A percentile compares a stretch with the other conserved stretches of the same genome.
Conservation (phyloP, 2,113 vertebrate species). For the Myiopsitta monachus region DNA sequence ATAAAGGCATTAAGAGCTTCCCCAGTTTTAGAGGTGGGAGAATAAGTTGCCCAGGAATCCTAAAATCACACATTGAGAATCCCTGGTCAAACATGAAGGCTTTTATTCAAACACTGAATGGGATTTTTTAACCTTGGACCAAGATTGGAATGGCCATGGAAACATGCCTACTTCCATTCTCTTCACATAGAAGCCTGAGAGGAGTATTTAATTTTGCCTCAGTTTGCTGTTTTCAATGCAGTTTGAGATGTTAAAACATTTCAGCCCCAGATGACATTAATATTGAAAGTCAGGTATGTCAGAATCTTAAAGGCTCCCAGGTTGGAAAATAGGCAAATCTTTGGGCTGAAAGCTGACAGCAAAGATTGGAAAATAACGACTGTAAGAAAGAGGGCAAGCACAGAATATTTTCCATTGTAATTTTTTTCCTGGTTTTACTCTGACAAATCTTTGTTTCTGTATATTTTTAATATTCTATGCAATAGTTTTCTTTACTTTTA, state of each 20-base stretch:
- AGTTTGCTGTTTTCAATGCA: background rate
- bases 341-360: background rate
- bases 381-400: background rate
- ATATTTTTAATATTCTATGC: background rate
- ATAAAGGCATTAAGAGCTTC: background rate
- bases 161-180: background rate
- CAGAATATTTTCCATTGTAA: background rate
- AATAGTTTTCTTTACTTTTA: background rate
- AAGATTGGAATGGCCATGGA: background rate
- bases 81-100: background rate
- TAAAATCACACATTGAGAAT: background rate
- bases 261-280: background rate
- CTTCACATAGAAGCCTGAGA: background rate
- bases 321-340: background rate
- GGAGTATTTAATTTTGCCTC: background rate
- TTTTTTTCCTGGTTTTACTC: background rate
- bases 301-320: background rate
- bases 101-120: background rate
- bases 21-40: background rate
- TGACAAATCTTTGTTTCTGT: background rate
- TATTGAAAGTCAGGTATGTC: background rate
- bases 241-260: background rate
- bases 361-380: background rate
- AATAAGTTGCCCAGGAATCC: constrained; percentile 1
- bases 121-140: background rate